Evolutionary conservation across 1,140 invertebrate species (phyloP), one percentile per base, ranked within the genome.

Genomic region (Chelonus insularis): DNA sequence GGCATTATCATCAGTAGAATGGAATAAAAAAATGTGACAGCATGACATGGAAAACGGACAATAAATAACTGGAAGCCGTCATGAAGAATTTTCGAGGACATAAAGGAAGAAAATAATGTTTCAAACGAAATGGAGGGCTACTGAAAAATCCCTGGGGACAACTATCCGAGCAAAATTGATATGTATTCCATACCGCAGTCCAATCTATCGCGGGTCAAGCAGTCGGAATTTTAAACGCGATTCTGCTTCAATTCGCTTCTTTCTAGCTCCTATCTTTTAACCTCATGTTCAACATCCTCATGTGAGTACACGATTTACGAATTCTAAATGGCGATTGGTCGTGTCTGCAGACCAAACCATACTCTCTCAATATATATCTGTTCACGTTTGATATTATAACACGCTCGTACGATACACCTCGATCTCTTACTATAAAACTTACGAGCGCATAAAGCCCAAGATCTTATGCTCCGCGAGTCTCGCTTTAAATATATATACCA

Each of bases 171-270:
- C 68, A 66, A 79, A 82, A 81, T 82, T 82, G 78, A 82, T 82
- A 82, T 82, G 80, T 82, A 82, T 82, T 81, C 74, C 76, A 68
- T 65, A 67, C 62, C 64, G 58, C 50, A 70, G 72, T 78, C 76
- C 78, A 81, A 81, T 82, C 79, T 82, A 82, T 79, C 76, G 78
- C 66, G 74, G 80, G 80, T 82, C 80, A 82, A 81, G 78, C 78
- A 75, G 70, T 70, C 78, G 72, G 80, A 82, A 82, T 82, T 82
- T 82, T 78, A 82, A 81, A 72, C 73, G 74, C 69, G 72, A 66
- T 62, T 43, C 47, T 60, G 41, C 41, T 37, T 37, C 41, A 36
- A 54, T 54, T 29, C 37, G 14, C 47, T 9, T 32, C 11, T 59
- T 47, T 52, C 14, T 55, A 18, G 25, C 29, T 34, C 14, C 54